These are phyloP conservation scores for Anguilla pacifica DNA, from an alignment of 2,797 vertebrate species.

Conservation along the genomic window DNA sequence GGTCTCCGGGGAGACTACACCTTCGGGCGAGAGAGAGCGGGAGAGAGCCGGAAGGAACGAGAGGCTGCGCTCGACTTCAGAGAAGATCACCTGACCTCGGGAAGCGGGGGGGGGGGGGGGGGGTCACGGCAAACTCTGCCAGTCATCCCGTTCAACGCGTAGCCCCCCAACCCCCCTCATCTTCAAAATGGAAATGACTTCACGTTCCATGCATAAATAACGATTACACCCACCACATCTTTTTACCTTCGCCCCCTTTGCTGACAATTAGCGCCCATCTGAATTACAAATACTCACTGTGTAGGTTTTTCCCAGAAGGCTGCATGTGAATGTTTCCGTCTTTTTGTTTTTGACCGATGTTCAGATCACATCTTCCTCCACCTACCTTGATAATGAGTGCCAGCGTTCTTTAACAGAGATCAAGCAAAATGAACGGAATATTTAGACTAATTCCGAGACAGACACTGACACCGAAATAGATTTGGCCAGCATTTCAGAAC, in stretches of 20 bases:
- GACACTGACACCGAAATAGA: neutral
- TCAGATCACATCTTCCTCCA: constrained; percentile 1
- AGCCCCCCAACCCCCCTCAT: neutral
- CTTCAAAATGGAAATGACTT: neutral
- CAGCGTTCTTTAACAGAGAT: neutral
- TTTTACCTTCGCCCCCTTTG: neutral
- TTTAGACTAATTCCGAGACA: neutral
- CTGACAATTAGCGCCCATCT: neutral
- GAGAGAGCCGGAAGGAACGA: neutral
- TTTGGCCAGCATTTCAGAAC: neutral
- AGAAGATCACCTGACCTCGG: neutral
- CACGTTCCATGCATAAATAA: constrained; percentile 2
- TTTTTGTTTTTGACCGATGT: neutral
- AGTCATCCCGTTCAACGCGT: neutral
- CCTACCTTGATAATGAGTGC: neutral
- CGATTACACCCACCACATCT: neutral
- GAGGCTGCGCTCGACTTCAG: neutral
- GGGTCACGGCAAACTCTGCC: neutral
- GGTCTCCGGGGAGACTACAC: neutral
- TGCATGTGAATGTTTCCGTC: no score
- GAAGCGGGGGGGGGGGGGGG: no score
- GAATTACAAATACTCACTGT: neutral
- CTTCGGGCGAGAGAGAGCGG: neutral
- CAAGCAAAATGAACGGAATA: neutral
- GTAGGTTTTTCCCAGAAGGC: neutral